Evolutionary conservation across 2,888 invertebrate genomes (phyloP).

Genomic region (Chironomus tentans): DNA sequence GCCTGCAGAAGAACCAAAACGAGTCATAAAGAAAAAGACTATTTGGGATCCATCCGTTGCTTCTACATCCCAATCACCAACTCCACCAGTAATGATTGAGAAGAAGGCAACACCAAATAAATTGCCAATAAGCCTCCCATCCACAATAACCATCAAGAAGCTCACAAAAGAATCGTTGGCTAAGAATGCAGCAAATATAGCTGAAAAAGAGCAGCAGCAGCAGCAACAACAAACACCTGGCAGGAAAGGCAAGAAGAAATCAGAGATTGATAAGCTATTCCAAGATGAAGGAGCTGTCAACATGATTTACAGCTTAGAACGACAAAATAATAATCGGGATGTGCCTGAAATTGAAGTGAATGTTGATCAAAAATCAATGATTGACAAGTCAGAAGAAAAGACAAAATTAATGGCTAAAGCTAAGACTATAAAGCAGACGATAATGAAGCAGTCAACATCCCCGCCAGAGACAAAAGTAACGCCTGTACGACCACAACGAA

Average conservation of each 20-base stretch:
- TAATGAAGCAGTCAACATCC: conserved; percentile 46
- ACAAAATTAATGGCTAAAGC: conserved; percentile 48
- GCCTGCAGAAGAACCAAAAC: conserved; percentile 32
- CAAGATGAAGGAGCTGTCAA: conserved; percentile 83
- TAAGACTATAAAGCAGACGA: conserved; percentile 52
- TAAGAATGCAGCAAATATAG: conserved; percentile 32
- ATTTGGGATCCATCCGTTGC: conserved; percentile 57
- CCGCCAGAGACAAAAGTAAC: conserved; percentile 39
- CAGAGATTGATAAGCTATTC: conserved; percentile 66
- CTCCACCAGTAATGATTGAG: conserved; percentile 32
- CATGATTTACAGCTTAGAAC: conserved; percentile 70
- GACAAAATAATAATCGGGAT: conserved; percentile 32
- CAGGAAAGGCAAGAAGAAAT: conserved; percentile 45
- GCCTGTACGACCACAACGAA: conserved; percentile 38
- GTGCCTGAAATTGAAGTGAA: conserved; percentile 35
- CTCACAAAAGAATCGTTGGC: conserved; percentile 29
- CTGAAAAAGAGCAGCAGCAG: conserved; percentile 28
- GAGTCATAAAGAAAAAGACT: conserved; percentile 59
- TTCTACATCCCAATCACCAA: conserved; percentile 31
- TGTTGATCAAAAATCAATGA: conserved; percentile 29
- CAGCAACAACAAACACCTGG: conserved; percentile 27
- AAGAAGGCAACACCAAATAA: conserved; percentile 29
- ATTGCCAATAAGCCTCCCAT: neutral
- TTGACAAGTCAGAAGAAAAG: conserved; percentile 42
- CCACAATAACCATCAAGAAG: conserved; percentile 26